A percentile compares a stretch with the other conserved stretches of the same genome.
These are phyloP conservation scores for Emmelina monodactyla DNA, from an alignment of 2,888 invertebrate genomes.

Conservation along the genomic window DNA sequence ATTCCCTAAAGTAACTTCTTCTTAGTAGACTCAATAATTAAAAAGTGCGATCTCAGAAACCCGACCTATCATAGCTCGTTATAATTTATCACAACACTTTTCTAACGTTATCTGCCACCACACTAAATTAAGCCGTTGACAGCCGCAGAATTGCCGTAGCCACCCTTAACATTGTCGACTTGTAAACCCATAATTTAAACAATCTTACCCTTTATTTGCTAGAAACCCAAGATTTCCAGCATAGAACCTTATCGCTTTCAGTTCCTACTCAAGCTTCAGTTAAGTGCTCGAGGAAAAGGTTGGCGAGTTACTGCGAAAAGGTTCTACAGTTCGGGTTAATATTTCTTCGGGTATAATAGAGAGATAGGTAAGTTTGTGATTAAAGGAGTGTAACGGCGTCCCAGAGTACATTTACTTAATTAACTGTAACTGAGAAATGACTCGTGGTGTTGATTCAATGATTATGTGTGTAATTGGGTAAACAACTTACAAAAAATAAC, in stretches of 20 bases:
- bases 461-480: too few relatives aligned
- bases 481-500: too few relatives aligned
- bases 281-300: slow-evolving; percentile 1
- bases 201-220: slow-evolving; percentile 40
- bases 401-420: too few relatives aligned
- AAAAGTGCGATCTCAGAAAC: too few relatives aligned
- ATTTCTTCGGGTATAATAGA: slow-evolving; percentile 40
- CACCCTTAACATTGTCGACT: slow-evolving; percentile 27
- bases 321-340: slow-evolving; percentile 29
- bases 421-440: too few relatives aligned
- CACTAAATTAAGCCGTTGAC: slow-evolving; percentile 45
- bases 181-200: slow-evolving; percentile 44
- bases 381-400: slow-evolving; percentile 50
- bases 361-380: slow-evolving; percentile 52
- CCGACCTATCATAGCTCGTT: too few relatives aligned
- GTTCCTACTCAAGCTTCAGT: slow-evolving; percentile 2
- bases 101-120: background rate
- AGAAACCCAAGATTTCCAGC: slow-evolving; percentile 46
- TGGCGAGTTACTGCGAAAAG: slow-evolving; percentile 22
- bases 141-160: slow-evolving; percentile 19
- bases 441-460: too few relatives aligned
- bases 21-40: too few relatives aligned
- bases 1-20: too few relatives aligned
- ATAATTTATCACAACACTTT: too few relatives aligned
- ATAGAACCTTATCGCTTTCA: slow-evolving; percentile 34